Base-by-base conservation (phyloP, 2,888 invertebrate species). In the Blastobasis lacticolella region DNA sequence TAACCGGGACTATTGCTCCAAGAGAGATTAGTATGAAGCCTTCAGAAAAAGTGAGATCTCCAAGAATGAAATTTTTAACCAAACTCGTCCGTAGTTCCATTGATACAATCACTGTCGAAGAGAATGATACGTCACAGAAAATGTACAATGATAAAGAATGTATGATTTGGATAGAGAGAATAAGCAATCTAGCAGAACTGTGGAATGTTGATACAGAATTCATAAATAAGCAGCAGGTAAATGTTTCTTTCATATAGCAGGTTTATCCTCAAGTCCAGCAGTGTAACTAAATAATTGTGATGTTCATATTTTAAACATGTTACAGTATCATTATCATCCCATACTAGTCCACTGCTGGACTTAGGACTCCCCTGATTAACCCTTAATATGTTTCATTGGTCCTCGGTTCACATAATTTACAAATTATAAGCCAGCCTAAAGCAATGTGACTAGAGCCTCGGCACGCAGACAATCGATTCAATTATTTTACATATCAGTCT, bases 171-270 rank as follows among this genome's bases (percentile, higher is more conserved):
- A 94, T 95, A 79, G 89, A 91, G 50, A 92, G 92, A 62, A 92
- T 95, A 50, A 85, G 91, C 45, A 86, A 90, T 7, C 75, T 97
- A 49, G 94, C 94, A 0, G 90, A 91, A 37, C 90, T 93, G 50
- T 97, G 97, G 95, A 91, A 92, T 57, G 81, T 97, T 50, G 92
- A 94, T 59, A 82, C 88, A 10, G 94, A 95, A 66, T 90, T 91
- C 47, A 82, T 97, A 45, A 90, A 92, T 59, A 90, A 94, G 50
- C 94, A 94, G 76, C 94, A 97, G 89, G 94, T 94, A 90, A 90
- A 67, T 85, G 36, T 37, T 48, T n/a, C 49, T n/a, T 10, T n/a
- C 10, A 4, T 46, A 9, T 37, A 9, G 53, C 45, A 37, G n/a
- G 37, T 47, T 42, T n/a, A 38, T 41, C 45, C 40, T 4, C 36